phyloP scores from a whole-genome alignment of 2,797 vertebrate species.

The Aeoliscus strigatus region DNA sequence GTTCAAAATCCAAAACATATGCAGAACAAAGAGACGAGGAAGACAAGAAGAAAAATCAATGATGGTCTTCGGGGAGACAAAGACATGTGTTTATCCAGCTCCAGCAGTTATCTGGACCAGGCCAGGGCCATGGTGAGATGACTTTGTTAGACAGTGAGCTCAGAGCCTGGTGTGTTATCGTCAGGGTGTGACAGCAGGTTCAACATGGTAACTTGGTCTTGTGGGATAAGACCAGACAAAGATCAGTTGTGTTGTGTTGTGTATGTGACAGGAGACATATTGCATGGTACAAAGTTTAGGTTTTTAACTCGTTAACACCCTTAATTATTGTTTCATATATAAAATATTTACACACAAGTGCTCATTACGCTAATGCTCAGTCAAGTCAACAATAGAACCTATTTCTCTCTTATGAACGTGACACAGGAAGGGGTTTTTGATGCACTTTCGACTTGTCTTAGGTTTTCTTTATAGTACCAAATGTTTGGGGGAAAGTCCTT shows the following conservation, averaged over 20 bases:
- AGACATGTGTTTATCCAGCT: conserved; percentile 67
- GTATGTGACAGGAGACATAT: too few species aligned
- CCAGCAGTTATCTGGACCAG: conserved; percentile 67
- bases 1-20: conserved; percentile 25
- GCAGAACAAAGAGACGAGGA: conserved; percentile 30
- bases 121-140: conserved; percentile 77
- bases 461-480: too few species aligned
- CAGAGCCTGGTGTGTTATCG: conserved; percentile 1
- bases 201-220: conserved; percentile 7
- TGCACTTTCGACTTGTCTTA: too few species aligned
- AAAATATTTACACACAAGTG: too few species aligned
- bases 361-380: too few species aligned
- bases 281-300: too few species aligned
- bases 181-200: conserved; percentile 3
- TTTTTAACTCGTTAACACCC: too few species aligned
- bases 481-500: too few species aligned
- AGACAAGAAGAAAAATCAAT: conserved; percentile 47
- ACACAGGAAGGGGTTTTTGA: too few species aligned
- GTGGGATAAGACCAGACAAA: conserved; percentile 11
- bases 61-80: conserved; percentile 25
- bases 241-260: conserved; percentile 2
- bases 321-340: too few species aligned
- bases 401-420: too few species aligned
- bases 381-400: too few species aligned
- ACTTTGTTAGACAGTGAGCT: conserved; percentile 8